Conservation (phyloP, 2,113 vertebrate species). For the Lipotes vexillifer region DNA sequence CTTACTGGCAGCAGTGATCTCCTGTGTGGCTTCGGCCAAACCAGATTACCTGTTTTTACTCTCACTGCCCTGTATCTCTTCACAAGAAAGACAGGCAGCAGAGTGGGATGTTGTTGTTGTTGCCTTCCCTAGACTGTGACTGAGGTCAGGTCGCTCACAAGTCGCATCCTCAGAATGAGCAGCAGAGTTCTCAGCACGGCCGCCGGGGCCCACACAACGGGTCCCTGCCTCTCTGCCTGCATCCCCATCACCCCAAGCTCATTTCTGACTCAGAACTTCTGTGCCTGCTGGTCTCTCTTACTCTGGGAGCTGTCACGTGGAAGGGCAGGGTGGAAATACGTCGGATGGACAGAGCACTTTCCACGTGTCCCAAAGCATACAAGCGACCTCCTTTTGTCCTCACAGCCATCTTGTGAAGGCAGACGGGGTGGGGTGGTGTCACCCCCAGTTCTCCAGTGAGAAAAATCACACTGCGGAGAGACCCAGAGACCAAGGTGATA, state of each 20-base stretch:
- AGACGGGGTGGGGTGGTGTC: neutral
- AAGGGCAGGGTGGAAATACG: neutral
- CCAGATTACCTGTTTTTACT: neutral
- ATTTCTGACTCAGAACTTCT: neutral
- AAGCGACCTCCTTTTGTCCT: neutral
- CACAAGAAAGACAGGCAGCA: neutral
- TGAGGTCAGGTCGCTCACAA: neutral
- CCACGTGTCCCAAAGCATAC: neutral
- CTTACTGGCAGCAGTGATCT: neutral
- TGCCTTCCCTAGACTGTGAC: too few relatives aligned
- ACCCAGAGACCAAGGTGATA: too few relatives aligned
- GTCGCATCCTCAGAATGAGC: neutral
- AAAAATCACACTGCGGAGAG: neutral
- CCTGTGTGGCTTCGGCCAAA: neutral
- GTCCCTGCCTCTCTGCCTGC: neutral
- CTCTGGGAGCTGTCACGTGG: neutral
- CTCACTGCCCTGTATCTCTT: neutral
- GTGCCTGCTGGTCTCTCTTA: neutral
- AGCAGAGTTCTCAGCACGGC: neutral
- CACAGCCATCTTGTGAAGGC: neutral
- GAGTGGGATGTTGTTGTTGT: neutral
- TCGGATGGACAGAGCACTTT: neutral
- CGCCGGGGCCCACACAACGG: accelerated
- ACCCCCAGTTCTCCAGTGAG: neutral
- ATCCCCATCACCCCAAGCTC: neutral